A percentile compares a stretch with the other conserved stretches of the same genome.
Conservation (phyloP, 1,140 invertebrate species). For the Coptotermes formosanus region DNA sequence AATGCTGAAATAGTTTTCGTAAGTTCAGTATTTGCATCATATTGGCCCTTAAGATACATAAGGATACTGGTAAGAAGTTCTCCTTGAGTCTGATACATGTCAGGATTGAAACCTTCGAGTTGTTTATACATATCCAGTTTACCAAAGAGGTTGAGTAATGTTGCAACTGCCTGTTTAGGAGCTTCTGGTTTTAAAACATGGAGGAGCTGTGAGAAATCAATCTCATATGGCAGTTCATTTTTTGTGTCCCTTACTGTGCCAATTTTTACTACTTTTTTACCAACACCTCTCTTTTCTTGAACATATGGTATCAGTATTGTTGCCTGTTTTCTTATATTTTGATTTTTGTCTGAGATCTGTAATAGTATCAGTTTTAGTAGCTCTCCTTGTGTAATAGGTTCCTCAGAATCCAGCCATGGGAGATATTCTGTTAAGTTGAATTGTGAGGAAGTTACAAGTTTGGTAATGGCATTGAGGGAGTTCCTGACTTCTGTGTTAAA, state of each 20-base stretch:
- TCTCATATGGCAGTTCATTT: neutral
- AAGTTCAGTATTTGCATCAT: neutral
- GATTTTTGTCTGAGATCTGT: neutral
- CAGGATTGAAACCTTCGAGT: neutral
- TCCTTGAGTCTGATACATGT: neutral
- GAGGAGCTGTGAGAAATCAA: neutral
- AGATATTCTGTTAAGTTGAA: slow-evolving; percentile 1
- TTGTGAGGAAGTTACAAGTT: neutral
- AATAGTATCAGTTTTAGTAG: neutral
- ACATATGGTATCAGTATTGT: neutral
- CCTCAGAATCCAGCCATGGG: neutral
- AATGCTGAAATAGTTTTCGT: neutral
- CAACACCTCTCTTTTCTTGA: neutral
- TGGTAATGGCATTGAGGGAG: neutral
- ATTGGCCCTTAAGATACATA: neutral
- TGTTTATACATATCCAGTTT: neutral
- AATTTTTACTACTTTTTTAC: neutral
- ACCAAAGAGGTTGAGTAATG: neutral
- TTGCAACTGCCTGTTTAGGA: neutral
- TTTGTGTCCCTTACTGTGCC: neutral
- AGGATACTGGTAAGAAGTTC: neutral
- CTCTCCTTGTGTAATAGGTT: neutral
- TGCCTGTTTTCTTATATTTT: neutral
- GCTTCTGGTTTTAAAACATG: slow-evolving; percentile 21
- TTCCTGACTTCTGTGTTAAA: neutral